Base-by-base conservation (phyloP, 2,113 vertebrate genomes). In the Poeciliopsis occidentalis region DNA sequence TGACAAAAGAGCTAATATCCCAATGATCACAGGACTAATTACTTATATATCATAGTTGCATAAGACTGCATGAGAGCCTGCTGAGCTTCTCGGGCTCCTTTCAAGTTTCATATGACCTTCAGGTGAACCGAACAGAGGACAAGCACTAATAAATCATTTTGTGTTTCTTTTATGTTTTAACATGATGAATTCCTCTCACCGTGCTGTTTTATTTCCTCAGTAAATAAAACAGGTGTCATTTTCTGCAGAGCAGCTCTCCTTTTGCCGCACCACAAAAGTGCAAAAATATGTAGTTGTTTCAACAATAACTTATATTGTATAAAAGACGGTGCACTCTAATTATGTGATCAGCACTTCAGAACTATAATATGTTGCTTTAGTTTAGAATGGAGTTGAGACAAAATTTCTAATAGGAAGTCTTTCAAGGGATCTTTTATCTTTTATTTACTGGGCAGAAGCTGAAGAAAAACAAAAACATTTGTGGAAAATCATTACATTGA, bases 61-160 rank as follows among this genome's bases (percentile, higher is more conserved):
- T 47, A 47, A 47, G 17, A 73, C 4, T 81, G 32, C 32, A 69
- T 31, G 65, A 47, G 39, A 34, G 57, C 27, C 17, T 17, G 0
- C 41, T 71, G 72, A 72, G 13, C 57, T 29, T 60, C 47, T 60
- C 39, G 66, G 57, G 4, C 24, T 69, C 12, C 61, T 27, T 64
- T 57, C 31, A 41, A 71, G 72, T 31, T 17, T 22, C 37, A 60
- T 64, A 27, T 71, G 72, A 81, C 80, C 80, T 85, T 80, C 67
- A 84, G 29, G 51, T 41, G 57, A 60, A 71, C 71, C 64, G 61
- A 71, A 66, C 63, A 37, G 34, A 80, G 62, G 54, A 78, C 15
- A 11, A 63, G 29, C 32, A 79, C 84, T 60, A 87, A 84, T 73
- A 82, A 84, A 78, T 78, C 4, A 78, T 54, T 41, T 65, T 65